phyloP scores from a whole-genome alignment of 1,140 invertebrate genomes.

The Cherax destructor region DNA sequence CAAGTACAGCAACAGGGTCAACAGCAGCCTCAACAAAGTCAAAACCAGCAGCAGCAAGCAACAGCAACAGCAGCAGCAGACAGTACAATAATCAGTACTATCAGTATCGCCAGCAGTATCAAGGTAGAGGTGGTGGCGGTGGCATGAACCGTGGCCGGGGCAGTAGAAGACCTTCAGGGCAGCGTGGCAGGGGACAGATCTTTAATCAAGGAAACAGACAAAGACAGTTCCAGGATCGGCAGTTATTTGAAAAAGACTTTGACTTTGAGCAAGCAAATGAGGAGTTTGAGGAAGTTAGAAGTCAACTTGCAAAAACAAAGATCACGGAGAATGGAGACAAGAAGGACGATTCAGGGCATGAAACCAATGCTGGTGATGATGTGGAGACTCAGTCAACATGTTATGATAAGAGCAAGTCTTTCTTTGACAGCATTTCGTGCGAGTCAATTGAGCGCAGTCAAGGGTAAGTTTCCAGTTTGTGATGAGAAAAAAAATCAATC shows the following conservation, averaged over 20 bases:
- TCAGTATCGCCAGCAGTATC: conserved; percentile 42
- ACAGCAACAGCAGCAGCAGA: conserved; percentile 42
- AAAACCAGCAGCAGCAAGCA: conserved; percentile 37
- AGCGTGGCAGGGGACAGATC: conserved; percentile 43
- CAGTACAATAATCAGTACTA: conserved; percentile 67
- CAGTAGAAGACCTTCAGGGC: conserved; percentile 40
- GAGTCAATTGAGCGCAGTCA: conserved; percentile 95
- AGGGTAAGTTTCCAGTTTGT: conserved; percentile 78
- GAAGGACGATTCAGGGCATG: conserved; percentile 74
- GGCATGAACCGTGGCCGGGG: conserved; percentile 63
- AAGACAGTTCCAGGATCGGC: conserved; percentile 67
- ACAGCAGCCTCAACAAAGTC: not conserved
- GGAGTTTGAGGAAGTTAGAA: conserved; percentile 94
- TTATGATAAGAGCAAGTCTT: conserved; percentile 98
- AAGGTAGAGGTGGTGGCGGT: conserved; percentile 59
- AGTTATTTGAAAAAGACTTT: conserved; percentile 92
- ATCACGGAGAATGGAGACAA: conserved; percentile 83
- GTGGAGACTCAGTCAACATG: conserved; percentile 78
- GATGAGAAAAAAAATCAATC: no score
- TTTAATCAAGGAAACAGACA: conserved; percentile 65
- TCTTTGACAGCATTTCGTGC: conserved; percentile 99
- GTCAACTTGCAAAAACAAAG: conserved; percentile 89
- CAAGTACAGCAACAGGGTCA: conserved; percentile 29
- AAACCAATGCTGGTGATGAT: conserved; percentile 79
- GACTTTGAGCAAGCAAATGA: conserved; percentile 99